Conservation (phyloP, 1,140 invertebrate genomes). For the Thaumatotibia leucotreta region DNA sequence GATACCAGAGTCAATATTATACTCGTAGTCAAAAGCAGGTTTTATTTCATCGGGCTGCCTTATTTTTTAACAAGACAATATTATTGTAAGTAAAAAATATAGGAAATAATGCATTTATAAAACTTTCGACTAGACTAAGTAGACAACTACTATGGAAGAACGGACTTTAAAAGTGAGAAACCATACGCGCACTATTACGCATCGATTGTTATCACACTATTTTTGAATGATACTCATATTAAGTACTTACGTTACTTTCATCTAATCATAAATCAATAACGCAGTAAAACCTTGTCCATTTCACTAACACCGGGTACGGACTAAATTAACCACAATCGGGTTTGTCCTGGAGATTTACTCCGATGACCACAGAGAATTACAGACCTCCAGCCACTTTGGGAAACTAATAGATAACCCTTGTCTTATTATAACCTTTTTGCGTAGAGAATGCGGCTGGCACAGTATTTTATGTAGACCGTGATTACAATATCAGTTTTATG, state of each 20-base stretch:
- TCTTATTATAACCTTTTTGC: conserved; percentile 6
- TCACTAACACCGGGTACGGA: neutral
- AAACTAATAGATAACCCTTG: conserved; percentile 10
- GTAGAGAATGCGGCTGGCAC: neutral
- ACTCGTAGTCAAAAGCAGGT: too few relatives aligned
- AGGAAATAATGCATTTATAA: too few relatives aligned
- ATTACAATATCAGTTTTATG: neutral
- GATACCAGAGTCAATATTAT: too few relatives aligned
- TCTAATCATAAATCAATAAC: neutral
- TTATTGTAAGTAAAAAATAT: too few relatives aligned
- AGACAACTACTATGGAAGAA: too few relatives aligned
- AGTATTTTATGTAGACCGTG: neutral
- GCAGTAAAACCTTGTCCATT: neutral
- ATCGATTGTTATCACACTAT: too few relatives aligned
- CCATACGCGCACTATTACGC: neutral
- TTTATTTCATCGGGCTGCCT: too few relatives aligned
- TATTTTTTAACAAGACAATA: too few relatives aligned
- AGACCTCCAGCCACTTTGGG: neutral
- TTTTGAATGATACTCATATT: too few relatives aligned
- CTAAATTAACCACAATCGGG: conserved; percentile 5
- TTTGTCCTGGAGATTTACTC: neutral
- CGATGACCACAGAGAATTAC: conserved; percentile 5
- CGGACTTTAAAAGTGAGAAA: too few relatives aligned
- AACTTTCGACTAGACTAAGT: too few relatives aligned
- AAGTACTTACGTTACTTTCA: too few relatives aligned